Conservation (phyloP, 2,113 vertebrate genomes). For the Alaudala cheleensis region DNA sequence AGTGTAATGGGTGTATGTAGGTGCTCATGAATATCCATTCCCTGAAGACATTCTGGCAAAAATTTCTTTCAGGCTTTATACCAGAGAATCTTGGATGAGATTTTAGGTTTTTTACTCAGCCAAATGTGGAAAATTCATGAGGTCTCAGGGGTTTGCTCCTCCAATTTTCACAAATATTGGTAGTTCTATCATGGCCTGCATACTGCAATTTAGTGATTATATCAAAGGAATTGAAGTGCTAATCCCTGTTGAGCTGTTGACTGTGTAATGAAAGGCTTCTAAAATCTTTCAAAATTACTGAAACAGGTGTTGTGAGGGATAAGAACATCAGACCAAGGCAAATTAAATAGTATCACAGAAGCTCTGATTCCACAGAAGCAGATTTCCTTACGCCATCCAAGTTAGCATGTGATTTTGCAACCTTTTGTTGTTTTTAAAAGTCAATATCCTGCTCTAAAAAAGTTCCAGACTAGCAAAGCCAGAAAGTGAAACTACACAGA, state of each 20-base stretch:
- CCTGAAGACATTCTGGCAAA: not conserved
- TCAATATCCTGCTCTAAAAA: not conserved
- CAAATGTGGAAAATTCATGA: not conserved
- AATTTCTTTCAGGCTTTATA: not conserved
- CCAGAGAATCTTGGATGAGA: not conserved
- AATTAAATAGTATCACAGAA: not conserved
- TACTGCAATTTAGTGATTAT: conserved; percentile 28
- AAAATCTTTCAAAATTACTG: conserved; percentile 32
- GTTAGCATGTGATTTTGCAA: not conserved
- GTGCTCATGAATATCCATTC: not conserved
- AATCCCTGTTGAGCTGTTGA: conserved; percentile 6
- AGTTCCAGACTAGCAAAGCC: not conserved
- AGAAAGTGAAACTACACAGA: not conserved
- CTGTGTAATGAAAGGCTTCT: conserved; percentile 32
- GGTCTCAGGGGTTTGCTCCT: conserved; percentile 5
- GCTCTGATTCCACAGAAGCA: not conserved
- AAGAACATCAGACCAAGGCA: conserved; percentile 18
- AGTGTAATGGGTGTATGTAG: not conserved
- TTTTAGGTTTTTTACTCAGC: conserved; percentile 7
- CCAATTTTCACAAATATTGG: conserved; percentile 1
- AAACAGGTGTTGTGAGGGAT: conserved; percentile 54
- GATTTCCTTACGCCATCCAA: not conserved
- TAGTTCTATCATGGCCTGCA: not conserved
- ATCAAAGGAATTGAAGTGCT: conserved; percentile 36
- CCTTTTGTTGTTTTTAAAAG: not conserved